These are phyloP conservation scores for Psilopsiagon aurifrons DNA, from an alignment of 2,113 vertebrate species.

Conservation along the genomic window DNA sequence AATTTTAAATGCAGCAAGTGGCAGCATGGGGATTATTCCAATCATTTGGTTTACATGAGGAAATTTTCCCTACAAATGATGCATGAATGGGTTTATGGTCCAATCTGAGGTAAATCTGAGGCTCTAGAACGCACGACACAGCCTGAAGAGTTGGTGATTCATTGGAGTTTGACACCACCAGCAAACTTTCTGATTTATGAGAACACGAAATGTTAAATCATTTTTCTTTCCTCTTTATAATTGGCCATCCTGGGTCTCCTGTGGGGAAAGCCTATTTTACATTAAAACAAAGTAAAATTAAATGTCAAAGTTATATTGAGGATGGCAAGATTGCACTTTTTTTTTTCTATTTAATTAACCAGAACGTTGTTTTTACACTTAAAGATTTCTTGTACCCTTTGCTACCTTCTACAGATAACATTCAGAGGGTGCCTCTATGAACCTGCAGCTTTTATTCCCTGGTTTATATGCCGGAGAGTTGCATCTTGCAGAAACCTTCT, in stretches of 20 bases:
- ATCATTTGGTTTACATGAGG: not conserved
- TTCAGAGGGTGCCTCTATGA: not conserved
- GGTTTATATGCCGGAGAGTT: not conserved
- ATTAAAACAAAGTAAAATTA: constrained; percentile 9
- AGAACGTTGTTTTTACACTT: not conserved
- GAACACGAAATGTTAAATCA: constrained; percentile 14
- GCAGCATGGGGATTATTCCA: not conserved
- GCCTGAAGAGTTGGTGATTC: constrained; percentile 7
- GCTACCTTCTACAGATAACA: not conserved
- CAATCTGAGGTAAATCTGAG: not conserved
- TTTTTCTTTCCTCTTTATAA: not conserved
- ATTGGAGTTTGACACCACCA: not conserved
- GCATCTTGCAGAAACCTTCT: not conserved
- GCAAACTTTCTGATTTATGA: constrained; percentile 31
- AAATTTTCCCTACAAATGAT: not conserved
- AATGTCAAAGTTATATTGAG: not conserved
- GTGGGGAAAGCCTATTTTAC: not conserved
- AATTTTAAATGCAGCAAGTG: not conserved
- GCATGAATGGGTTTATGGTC: not conserved
- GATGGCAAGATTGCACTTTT: not conserved
- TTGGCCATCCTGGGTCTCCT: not conserved
- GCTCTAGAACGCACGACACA: constrained; percentile 5
- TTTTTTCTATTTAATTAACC: constrained; percentile 30
- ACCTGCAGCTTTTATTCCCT: not conserved
- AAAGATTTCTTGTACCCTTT: not conserved